phyloP scores from a whole-genome alignment of 2,888 invertebrate genomes.

The Aleiodes testaceus region DNA sequence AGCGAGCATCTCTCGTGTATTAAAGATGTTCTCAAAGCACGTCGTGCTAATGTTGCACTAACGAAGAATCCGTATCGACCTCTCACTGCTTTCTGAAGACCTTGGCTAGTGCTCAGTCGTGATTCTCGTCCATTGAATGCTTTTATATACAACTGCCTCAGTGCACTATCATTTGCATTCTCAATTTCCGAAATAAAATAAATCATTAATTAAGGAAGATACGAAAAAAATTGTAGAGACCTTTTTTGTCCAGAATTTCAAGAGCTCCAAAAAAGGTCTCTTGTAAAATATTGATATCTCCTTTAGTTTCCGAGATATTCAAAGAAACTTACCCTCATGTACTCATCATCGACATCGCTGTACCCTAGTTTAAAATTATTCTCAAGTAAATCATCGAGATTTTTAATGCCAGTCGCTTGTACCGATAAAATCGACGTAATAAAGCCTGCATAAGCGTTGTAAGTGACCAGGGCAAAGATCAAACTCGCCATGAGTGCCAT shows the following conservation, averaged over 20 bases:
- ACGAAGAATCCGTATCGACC: slow-evolving; percentile 80
- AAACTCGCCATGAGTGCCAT: slow-evolving; percentile 76
- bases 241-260: background rate
- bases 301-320: background rate
- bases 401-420: slow-evolving; percentile 75
- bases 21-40: slow-evolving; percentile 71
- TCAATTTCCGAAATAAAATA: slow-evolving; percentile 54
- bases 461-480: slow-evolving; percentile 78
- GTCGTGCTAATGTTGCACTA: slow-evolving; percentile 77
- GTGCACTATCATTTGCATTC: slow-evolving; percentile 76
- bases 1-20: slow-evolving; percentile 74
- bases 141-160: slow-evolving; percentile 75
- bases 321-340: slow-evolving; percentile 75
- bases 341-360: slow-evolving; percentile 78
- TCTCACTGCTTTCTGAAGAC: slow-evolving; percentile 74
- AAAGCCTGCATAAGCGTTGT: slow-evolving; percentile 80
- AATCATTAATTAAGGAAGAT: too few species aligned
- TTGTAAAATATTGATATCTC: background rate
- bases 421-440: slow-evolving; percentile 81
- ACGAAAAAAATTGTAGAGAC: too few species aligned
- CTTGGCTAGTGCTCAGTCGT: slow-evolving; percentile 66
- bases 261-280: background rate
- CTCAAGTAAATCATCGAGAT: slow-evolving; percentile 77
- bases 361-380: slow-evolving; percentile 79
- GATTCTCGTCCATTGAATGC: slow-evolving; percentile 67